Base-by-base conservation (phyloP, 2,113 vertebrate species). In the Thalassarche chlororhynchos region DNA sequence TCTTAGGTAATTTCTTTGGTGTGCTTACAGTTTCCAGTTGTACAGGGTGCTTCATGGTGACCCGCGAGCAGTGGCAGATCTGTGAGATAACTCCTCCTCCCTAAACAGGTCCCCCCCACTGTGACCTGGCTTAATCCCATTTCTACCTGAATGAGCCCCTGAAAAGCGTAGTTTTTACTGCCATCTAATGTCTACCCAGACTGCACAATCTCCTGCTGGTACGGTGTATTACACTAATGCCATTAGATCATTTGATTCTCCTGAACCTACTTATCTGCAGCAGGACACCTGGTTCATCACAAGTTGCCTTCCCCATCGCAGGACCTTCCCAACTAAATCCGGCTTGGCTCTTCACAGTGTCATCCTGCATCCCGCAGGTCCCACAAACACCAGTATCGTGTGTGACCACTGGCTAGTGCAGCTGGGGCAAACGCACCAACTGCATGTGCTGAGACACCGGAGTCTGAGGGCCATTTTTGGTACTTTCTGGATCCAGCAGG, bases 321-420 rank as follows among this genome's bases (percentile, higher is more conserved):
- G 49, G 25, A 65, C 15, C 25, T 81, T 62, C 44, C 17, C 84
- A 64, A 40, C n/a, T 51, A 36, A 68, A 66, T 60, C 58, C 42
- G 3, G 0, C 49, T 64, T 3, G 1, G 17, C n/a, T 64, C 42
- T 71, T 44, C 1, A 5, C 29, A 65, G 28, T 1, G 3, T 26
- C 49, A 23, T 26, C 14, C 38, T 32, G 25, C 29, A 82, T 61
- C 47, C 61, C 1, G 0, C 3, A 8, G 49, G 12, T 38, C 60
- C 40, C 40, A n/a, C 19, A 40, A 28, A 12, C 3, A 6, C 9
- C 64, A 23, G 32, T 4, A 24, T 15, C 31, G 4, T 5, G 5
- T 28, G 12, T 24, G 49, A 17, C n/a, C 26, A 7, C 66, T 4
- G 3, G 29, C 29, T 15, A 7, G 24, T 1, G 1, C 31, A 20